These are phyloP conservation scores for Agapostemon virescens DNA, from an alignment of 2,888 invertebrate genomes.

Conservation along the genomic window DNA sequence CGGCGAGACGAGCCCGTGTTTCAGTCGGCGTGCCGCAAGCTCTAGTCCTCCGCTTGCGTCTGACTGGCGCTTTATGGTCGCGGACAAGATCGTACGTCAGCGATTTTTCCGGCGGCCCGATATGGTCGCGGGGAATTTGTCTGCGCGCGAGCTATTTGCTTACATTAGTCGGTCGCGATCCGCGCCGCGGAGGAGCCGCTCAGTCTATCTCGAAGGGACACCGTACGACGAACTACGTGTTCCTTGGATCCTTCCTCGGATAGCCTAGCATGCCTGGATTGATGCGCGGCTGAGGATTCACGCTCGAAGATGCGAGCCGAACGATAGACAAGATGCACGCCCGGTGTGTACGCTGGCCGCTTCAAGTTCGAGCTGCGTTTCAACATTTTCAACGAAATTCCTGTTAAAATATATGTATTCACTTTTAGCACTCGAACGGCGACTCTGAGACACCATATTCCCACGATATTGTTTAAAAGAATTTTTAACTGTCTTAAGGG, in stretches of 20 bases:
- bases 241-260: conserved; percentile 53
- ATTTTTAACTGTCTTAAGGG: no score
- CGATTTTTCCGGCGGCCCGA: conserved; percentile 64
- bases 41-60: conserved; percentile 29
- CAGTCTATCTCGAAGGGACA: conserved; percentile 23
- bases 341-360: background rate
- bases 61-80: conserved; percentile 61
- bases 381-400: background rate
- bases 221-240: conserved; percentile 30
- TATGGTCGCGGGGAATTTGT: conserved; percentile 74
- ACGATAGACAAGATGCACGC: conserved; percentile 16
- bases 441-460: no score
- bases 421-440: no score
- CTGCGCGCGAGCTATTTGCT: conserved; percentile 73
- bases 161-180: conserved; percentile 67
- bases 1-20: conserved; percentile 48
- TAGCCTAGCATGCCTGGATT: conserved; percentile 60
- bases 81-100: conserved; percentile 67
- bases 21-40: conserved; percentile 45
- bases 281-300: conserved; percentile 58
- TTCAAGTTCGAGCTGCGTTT: background rate
- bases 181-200: conserved; percentile 26
- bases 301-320: background rate
- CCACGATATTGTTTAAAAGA: no score
- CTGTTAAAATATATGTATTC: no score